Percentiles rank a stretch among this genome's conserved stretches.
Evolutionary conservation across 1,140 invertebrate genomes (phyloP).

Genomic region (Lanistes nyassanus): DNA sequence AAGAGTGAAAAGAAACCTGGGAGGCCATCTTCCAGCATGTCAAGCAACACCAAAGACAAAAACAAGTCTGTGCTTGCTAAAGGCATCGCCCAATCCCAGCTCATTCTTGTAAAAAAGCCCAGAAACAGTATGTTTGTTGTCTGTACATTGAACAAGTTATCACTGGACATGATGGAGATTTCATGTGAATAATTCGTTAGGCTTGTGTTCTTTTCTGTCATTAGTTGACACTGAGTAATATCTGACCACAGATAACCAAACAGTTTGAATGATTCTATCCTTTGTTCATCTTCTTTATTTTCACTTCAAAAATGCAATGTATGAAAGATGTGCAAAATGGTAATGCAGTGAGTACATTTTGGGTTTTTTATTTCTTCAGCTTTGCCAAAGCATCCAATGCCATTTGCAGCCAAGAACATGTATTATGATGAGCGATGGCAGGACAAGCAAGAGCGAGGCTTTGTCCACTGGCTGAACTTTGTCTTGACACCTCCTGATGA

Average conservation of each 20-base stretch:
- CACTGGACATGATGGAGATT: too few species aligned
- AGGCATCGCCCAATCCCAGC: slow-evolving; percentile 52
- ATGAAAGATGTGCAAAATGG: too few species aligned
- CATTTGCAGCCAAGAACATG: slow-evolving; percentile 67
- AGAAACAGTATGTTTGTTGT: slow-evolving; percentile 40
- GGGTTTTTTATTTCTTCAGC: slow-evolving; percentile 38
- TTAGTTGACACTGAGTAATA: too few species aligned
- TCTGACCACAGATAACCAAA: too few species aligned
- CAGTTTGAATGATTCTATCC: too few species aligned
- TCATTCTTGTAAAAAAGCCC: slow-evolving; percentile 54
- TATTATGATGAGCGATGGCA: slow-evolving; percentile 85
- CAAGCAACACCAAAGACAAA: too few species aligned
- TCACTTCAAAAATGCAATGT: too few species aligned
- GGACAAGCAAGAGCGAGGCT: slow-evolving; percentile 81
- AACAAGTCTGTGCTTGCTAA: slow-evolving; percentile 24
- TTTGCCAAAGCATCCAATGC: slow-evolving; percentile 63
- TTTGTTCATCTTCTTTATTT: too few species aligned
- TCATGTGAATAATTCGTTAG: too few species aligned
- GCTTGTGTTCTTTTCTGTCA: too few species aligned
- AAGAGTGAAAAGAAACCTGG: neutral
- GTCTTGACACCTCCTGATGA: slow-evolving; percentile 83
- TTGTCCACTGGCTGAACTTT: slow-evolving; percentile 89
- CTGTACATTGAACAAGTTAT: too few species aligned
- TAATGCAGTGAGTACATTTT: too few species aligned
- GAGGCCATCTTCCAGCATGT: neutral